Conservation (phyloP, 1,140 invertebrate genomes). For the Drosophila bocqueti region DNA sequence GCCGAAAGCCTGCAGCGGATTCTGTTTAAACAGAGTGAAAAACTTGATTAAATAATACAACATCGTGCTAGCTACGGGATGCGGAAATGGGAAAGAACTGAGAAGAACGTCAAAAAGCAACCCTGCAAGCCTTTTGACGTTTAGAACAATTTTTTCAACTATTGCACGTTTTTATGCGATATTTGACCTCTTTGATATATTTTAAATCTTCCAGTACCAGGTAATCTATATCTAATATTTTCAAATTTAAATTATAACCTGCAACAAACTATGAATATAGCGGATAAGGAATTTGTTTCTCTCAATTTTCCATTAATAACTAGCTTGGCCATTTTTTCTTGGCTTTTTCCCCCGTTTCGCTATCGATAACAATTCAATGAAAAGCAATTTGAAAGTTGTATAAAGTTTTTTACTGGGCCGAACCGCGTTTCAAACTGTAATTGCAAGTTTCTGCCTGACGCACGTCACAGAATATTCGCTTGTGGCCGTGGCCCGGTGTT, state of each 20-base stretch:
- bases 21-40: conserved; percentile 4
- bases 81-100: background rate
- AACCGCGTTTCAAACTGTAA: conserved; percentile 36
- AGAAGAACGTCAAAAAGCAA: too few species aligned
- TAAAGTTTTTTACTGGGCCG: conserved; percentile 43
- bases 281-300: background rate
- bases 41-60: conserved; percentile 40
- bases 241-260: background rate
- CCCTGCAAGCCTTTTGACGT: too few species aligned
- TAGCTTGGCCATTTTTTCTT: background rate
- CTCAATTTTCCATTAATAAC: background rate
- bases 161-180: too few species aligned
- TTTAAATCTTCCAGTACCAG: background rate
- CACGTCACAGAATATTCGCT: conserved; percentile 44
- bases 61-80: conserved; percentile 9
- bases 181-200: too few species aligned
- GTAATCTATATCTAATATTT: background rate
- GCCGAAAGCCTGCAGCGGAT: background rate
- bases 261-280: background rate
- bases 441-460: conserved; percentile 50
- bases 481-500: conserved; percentile 15
- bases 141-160: background rate
- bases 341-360: conserved; percentile 13
- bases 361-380: conserved; percentile 46
- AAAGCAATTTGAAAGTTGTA: conserved; percentile 55